Evolutionary conservation across 2,113 vertebrate genomes (phyloP), one percentile per base, ranked within the genome.

Genomic region (Sinocyclocheilus grahami): DNA sequence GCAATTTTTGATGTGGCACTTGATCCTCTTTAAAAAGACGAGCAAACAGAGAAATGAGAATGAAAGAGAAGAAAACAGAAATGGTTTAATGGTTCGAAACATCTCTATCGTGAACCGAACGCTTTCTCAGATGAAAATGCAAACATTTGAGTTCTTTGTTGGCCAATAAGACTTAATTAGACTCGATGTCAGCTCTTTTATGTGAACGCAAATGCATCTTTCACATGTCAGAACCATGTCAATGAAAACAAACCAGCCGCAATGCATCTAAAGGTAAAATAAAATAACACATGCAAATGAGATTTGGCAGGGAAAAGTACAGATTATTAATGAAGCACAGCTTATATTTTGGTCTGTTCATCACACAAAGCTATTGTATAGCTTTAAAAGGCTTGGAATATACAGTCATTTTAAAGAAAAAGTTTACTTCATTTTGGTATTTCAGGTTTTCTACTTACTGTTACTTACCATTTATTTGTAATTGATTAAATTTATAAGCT

Each of bases 81-180:
- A 60, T 60, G 55, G 55, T 60, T 60, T 8, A n/a, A n/a, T 62
- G 58, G 58, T n/a, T n/a, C 3, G 9, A n/a, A 62, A n/a, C 58
- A 62, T n/a, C 20, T 62, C 22, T n/a, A 22, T n/a, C 18, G 1
- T 42, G 33, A 20, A 22, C 37, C 20, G 33, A 42, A 71, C 16
- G 9, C 10, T 72, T 72, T 72, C 69, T 39, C 33, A 39, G 67
- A 71, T 71, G 33, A 71, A 37, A 10, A 71, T 16, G 4, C 8
- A 20, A 55, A 58, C 20, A 11, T 37, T 6, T 37, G 88, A 79
- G 89, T 71, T 51, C 78, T 89, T 87, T 87, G 78, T 86, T 72
- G 79, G 1, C 65, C 77, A 87, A 77, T 87, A 53, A 75, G 33
- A 14, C 77, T 11, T 33, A 33, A 78, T 78, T 78, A 37, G 27